These are phyloP conservation scores for Perccottus glenii DNA, from an alignment of 2,113 vertebrate genomes.

Conservation along the genomic window DNA sequence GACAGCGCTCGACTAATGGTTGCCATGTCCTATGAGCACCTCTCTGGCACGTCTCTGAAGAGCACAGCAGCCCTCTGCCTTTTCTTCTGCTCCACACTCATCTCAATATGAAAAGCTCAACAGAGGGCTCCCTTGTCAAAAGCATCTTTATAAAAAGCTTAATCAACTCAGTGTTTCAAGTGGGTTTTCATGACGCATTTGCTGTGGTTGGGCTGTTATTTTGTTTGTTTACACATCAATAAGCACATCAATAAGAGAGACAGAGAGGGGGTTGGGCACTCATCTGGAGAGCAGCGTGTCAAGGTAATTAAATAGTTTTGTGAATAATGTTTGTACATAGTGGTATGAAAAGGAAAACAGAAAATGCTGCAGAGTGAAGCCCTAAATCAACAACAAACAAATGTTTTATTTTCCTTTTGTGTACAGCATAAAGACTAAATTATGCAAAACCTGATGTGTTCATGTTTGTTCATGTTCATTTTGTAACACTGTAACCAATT, in stretches of 20 bases:
- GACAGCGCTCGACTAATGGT: slow-evolving; percentile 15
- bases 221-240: slow-evolving; percentile 21
- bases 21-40: slow-evolving; percentile 12
- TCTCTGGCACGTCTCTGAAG: slow-evolving; percentile 53
- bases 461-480: no score
- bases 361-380: neutral
- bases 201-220: slow-evolving; percentile 20
- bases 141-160: slow-evolving; percentile 52
- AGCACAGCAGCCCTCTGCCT: slow-evolving; percentile 29
- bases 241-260: neutral
- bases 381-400: no score
- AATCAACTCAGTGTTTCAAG: slow-evolving; percentile 54
- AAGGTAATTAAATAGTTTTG: neutral
- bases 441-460: no score
- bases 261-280: no score
- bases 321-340: neutral
- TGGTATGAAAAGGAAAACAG: neutral
- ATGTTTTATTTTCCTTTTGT: no score
- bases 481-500: no score
- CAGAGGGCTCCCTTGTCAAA: slow-evolving; percentile 55
- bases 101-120: slow-evolving; percentile 76
- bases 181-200: slow-evolving; percentile 33
- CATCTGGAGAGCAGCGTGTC: no score
- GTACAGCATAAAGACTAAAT: no score
- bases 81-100: slow-evolving; percentile 63